Conservation (phyloP, 2,797 vertebrate species). For the Labroides dimidiatus region DNA sequence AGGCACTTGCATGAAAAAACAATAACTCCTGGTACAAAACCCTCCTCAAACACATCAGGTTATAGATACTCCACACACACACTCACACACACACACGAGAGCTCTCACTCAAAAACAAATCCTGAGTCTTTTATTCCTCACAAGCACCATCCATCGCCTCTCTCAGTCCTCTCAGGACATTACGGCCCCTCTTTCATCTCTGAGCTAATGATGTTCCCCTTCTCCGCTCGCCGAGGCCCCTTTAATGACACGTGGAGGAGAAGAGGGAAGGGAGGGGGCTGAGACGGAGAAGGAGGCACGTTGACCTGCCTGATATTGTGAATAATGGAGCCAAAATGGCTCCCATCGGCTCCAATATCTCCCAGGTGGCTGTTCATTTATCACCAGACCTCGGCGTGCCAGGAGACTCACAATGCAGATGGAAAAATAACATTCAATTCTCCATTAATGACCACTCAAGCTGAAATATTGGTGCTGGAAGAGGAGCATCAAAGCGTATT, state of each 20-base stretch:
- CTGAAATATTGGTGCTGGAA: conserved; percentile 49
- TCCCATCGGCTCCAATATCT: conserved; percentile 68
- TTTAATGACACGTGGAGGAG: conserved; percentile 61
- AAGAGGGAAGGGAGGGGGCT: not conserved
- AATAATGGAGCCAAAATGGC: conserved; percentile 76
- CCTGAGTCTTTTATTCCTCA: conserved; percentile 23
- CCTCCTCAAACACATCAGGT: conserved; percentile 11
- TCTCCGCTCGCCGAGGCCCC: conserved; percentile 34
- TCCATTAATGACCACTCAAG: conserved; percentile 61
- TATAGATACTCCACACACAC: not conserved
- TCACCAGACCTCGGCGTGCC: conserved; percentile 55
- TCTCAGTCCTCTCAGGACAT: conserved; percentile 53
- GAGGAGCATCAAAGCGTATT: conserved; percentile 44
- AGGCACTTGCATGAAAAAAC: conserved; percentile 10
- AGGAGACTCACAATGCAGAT: conserved; percentile 60
- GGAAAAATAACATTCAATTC: conserved; percentile 45
- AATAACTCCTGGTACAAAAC: conserved; percentile 25
- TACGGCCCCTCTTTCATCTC: conserved; percentile 50
- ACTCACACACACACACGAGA: not conserved
- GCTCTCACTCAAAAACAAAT: conserved; percentile 29
- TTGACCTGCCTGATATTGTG: conserved; percentile 76
- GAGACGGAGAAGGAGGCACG: conserved; percentile 17
- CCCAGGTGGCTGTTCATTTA: conserved; percentile 74
- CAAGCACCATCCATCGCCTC: conserved; percentile 46
- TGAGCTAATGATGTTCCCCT: conserved; percentile 62